Conservation (phyloP, 1,140 invertebrate genomes). For the Drosophila quadrilineata region DNA sequence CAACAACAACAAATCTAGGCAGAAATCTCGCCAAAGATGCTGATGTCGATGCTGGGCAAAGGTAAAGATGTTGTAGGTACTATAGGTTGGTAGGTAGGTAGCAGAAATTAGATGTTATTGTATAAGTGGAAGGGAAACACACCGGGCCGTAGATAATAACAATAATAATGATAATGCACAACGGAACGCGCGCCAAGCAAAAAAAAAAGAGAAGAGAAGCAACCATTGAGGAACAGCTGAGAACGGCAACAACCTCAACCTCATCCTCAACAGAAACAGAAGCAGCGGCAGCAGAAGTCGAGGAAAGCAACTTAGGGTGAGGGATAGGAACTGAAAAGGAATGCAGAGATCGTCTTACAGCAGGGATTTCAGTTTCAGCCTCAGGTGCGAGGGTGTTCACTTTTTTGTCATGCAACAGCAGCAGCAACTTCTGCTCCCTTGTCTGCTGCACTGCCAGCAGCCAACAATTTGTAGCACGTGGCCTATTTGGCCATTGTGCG, state of each 20-base stretch:
- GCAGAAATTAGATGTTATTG: slow-evolving; percentile 77
- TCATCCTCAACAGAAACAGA: no score
- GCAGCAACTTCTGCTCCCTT: slow-evolving; percentile 11
- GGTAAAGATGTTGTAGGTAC: slow-evolving; percentile 65
- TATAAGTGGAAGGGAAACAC: slow-evolving; percentile 65
- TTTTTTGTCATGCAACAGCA: slow-evolving; percentile 40
- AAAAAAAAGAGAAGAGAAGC: neutral
- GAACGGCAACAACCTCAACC: no score
- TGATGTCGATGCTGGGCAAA: slow-evolving; percentile 6
- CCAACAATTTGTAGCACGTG: slow-evolving; percentile 69
- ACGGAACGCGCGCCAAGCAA: slow-evolving; percentile 59
- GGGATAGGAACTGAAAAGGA: neutral
- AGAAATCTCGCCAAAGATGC: slow-evolving; percentile 42
- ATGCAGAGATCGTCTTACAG: slow-evolving; percentile 39
- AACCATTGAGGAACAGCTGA: slow-evolving; percentile 32
- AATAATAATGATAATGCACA: slow-evolving; percentile 57
- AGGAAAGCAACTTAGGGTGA: neutral
- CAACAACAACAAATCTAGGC: slow-evolving; percentile 41
- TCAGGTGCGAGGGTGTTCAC: slow-evolving; percentile 72
- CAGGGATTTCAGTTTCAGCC: slow-evolving; percentile 54
- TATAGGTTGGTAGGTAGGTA: slow-evolving; percentile 69
- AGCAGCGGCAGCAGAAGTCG: slow-evolving; percentile 1
- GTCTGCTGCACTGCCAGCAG: neutral
- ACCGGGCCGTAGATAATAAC: slow-evolving; percentile 78
- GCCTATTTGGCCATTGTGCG: slow-evolving; percentile 46